These are phyloP conservation scores for Astatotilapia flaviijosephi DNA, from an alignment of 2,113 vertebrate genomes.

Conservation along the genomic window DNA sequence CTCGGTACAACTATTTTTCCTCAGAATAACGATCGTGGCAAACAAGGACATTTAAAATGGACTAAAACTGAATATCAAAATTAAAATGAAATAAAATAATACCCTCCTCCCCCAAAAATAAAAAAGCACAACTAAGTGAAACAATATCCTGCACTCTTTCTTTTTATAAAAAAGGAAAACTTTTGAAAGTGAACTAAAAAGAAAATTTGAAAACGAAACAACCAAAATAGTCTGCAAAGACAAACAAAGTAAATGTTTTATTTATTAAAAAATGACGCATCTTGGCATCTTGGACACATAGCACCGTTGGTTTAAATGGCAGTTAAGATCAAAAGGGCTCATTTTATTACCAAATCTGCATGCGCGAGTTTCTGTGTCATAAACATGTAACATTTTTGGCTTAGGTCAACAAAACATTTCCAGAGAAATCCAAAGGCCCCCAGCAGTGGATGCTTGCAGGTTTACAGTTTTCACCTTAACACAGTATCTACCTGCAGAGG, in stretches of 20 bases:
- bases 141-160: not conserved
- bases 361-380: fast-evolving
- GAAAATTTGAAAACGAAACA: not conserved
- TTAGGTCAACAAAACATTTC: not conserved
- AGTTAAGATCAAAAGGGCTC: not conserved
- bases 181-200: not conserved
- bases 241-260: not conserved
- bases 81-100: fast-evolving
- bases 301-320: not conserved
- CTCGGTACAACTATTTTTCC: not conserved
- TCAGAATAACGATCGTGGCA: no score
- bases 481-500: not conserved
- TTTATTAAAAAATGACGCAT: not conserved
- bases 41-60: not conserved
- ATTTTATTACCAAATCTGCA: not conserved
- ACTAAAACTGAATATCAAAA: not conserved
- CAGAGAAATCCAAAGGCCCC: not conserved
- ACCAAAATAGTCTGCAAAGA: not conserved
- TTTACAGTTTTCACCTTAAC: not conserved
- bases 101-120: fast-evolving
- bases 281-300: not conserved
- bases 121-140: not conserved
- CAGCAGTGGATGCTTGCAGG: not conserved
- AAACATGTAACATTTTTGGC: fast-evolving
- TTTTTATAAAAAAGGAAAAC: not conserved